A percentile compares a stretch with the other conserved stretches of the same genome.
Evolutionary conservation across 2,888 invertebrate species (phyloP).

Genomic region (Ernsta delagoae): DNA sequence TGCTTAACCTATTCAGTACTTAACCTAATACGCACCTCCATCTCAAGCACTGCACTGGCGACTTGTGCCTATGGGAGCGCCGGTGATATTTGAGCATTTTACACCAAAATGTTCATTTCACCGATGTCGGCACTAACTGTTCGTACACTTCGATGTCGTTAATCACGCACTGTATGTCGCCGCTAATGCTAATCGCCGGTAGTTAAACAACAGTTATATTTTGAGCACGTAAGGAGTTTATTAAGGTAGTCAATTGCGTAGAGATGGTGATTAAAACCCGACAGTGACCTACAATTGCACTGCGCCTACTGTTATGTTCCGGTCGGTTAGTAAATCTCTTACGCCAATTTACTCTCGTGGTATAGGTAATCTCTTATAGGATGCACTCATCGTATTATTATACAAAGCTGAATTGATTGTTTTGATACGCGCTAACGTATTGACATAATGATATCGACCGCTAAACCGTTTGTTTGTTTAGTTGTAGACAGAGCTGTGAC

Average conservation of each 20-base stretch:
- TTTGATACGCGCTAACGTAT: slow-evolving; percentile 17
- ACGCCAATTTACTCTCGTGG: slow-evolving; percentile 47
- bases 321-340: slow-evolving; percentile 57
- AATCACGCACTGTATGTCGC: slow-evolving; percentile 47
- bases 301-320: slow-evolving; percentile 63
- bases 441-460: slow-evolving; percentile 23
- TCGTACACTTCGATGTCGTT: slow-evolving; percentile 51
- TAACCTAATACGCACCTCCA: slow-evolving; percentile 70
- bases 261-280: slow-evolving; percentile 48
- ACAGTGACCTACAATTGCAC: slow-evolving; percentile 52
- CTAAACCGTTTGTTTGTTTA: not conserved
- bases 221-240: slow-evolving; percentile 47
- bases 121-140: slow-evolving; percentile 51
- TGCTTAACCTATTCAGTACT: not conserved
- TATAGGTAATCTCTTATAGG: slow-evolving; percentile 39
- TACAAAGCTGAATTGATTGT: slow-evolving; percentile 27
- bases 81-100: slow-evolving; percentile 85
- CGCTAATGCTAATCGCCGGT: slow-evolving; percentile 50
- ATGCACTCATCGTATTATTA: slow-evolving; percentile 31
- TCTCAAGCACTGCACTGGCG: slow-evolving; percentile 79
- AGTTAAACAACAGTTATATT: slow-evolving; percentile 51
- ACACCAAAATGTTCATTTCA: slow-evolving; percentile 81
- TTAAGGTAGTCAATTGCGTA: slow-evolving; percentile 42
- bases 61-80: slow-evolving; percentile 80
- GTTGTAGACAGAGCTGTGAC: too few species aligned